A percentile compares a stretch with the other conserved stretches of the same genome.
These are phyloP conservation scores for Vireo altiloquus DNA, from an alignment of 2,113 vertebrate genomes.

Conservation along the genomic window DNA sequence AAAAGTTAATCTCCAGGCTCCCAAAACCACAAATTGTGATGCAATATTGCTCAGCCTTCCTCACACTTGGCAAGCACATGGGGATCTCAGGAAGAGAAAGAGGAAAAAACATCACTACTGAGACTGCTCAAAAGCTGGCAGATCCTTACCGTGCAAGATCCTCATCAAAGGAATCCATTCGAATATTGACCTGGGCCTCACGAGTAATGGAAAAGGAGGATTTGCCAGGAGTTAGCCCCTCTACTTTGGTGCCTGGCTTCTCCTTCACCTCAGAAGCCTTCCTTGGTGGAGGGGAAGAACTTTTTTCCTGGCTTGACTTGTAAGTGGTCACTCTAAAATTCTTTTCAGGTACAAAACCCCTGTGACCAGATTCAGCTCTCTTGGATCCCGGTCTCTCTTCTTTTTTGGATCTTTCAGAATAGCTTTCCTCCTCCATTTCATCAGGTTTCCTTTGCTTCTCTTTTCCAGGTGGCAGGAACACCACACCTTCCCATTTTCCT, in stretches of 20 bases:
- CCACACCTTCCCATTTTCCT: slow-evolving; percentile 87
- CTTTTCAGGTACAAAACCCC: slow-evolving; percentile 83
- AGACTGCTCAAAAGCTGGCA: background rate
- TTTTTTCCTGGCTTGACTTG: slow-evolving; percentile 77
- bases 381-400: slow-evolving; percentile 81
- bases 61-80: background rate
- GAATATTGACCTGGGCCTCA: slow-evolving; percentile 85
- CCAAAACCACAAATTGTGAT: background rate
- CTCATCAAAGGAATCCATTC: slow-evolving; percentile 90
- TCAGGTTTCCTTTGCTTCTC: slow-evolving; percentile 83
- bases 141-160: slow-evolving; percentile 83
- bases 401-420: slow-evolving; percentile 80
- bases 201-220: slow-evolving; percentile 83
- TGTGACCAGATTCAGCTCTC: slow-evolving; percentile 77
- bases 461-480: slow-evolving; percentile 78
- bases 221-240: slow-evolving; percentile 75
- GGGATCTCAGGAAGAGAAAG: background rate
- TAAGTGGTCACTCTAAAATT: slow-evolving; percentile 81
- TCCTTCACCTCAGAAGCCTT: slow-evolving; percentile 80
- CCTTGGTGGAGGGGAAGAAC: slow-evolving; percentile 71
- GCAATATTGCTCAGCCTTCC: background rate
- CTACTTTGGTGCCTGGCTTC: slow-evolving; percentile 77
- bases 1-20: background rate
- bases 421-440: slow-evolving; percentile 79
- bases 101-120: background rate